Evolutionary conservation across 2,888 invertebrate species (phyloP), one percentile per base, ranked within the genome.

Genomic region (Bugulina stolonifera): DNA sequence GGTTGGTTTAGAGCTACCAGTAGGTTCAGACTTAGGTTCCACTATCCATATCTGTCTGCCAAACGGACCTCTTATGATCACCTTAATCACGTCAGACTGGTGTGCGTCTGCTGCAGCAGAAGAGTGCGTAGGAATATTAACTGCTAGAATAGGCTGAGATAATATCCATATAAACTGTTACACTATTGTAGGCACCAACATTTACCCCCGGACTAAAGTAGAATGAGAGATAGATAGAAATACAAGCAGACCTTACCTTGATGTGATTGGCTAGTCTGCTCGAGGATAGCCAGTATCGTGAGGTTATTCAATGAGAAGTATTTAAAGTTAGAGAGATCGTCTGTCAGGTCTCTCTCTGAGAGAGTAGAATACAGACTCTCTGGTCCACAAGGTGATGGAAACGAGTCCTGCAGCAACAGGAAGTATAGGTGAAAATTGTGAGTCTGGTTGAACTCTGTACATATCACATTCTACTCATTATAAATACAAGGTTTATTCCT

Each of bases 291-390:
- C 77, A 97, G 86, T 83, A 97, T 89, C 5, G 93, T 91, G 54
- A 90, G 90, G 75, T 94, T 93, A 81, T 96, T 96, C 0, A 93
- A 90, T 1, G 94, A 92, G 85, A 93, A 96, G 85, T 96, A 96
- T 74, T 91, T 88, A 82, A 92, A 93, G 76, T 80, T 80, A 43
- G 71, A n/a, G 32, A 34, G 14, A 80, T 91, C 90, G 78, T 90
- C 89, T 73, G 92, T 86, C 69, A 96, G 86, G 72, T 93, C 90
- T 22, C 91, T 89, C 86, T 96, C 96, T 83, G 95, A 94, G 71
- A 96, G 86, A 14, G 94, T 86, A 23, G 94, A 94, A 75, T 93
- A 93, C 0, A 92, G 86, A 0, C 91, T 91, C 81, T 92, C 91
- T 0, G 92, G 90, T 0, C 93, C 92, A 82, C 91, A 91, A 73